Conservation (phyloP, 2,888 invertebrate species). For the Vannuccia rotundouncinata region DNA sequence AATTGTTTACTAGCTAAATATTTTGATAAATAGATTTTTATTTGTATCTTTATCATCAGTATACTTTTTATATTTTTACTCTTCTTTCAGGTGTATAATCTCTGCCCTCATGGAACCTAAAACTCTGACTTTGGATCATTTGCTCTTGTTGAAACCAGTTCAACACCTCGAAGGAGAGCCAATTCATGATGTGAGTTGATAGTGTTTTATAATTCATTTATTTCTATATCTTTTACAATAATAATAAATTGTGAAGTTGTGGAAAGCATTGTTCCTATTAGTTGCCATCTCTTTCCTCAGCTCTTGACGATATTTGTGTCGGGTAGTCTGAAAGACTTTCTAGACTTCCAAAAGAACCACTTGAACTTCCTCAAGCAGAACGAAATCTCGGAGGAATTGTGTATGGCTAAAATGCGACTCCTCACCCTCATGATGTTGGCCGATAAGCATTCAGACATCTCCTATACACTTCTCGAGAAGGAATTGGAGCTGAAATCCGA, state of each 20-base stretch:
- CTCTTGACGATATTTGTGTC: slow-evolving; percentile 86
- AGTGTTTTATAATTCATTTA: too few relatives aligned
- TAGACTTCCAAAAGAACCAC: slow-evolving; percentile 82
- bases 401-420: slow-evolving; percentile 84
- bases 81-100: slow-evolving; percentile 65
- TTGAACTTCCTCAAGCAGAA: slow-evolving; percentile 73
- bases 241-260: neutral
- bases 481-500: slow-evolving; percentile 77
- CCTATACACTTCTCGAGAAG: slow-evolving; percentile 77
- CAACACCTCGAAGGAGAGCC: slow-evolving; percentile 86
- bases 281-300: slow-evolving; percentile 43
- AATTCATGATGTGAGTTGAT: slow-evolving; percentile 69
- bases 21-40: too few relatives aligned
- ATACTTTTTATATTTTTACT: too few relatives aligned
- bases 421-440: slow-evolving; percentile 95
- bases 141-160: slow-evolving; percentile 85
- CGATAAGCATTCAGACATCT: slow-evolving; percentile 81
- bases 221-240: neutral
- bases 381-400: slow-evolving; percentile 23
- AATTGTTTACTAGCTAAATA: too few relatives aligned
- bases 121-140: slow-evolving; percentile 86
- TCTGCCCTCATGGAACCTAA: slow-evolving; percentile 89
- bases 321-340: slow-evolving; percentile 82
- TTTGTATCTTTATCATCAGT: too few relatives aligned
- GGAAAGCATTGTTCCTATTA: neutral